phyloP scores from a whole-genome alignment of 2,888 invertebrate species.

The Leptinotarsa tumamoca region DNA sequence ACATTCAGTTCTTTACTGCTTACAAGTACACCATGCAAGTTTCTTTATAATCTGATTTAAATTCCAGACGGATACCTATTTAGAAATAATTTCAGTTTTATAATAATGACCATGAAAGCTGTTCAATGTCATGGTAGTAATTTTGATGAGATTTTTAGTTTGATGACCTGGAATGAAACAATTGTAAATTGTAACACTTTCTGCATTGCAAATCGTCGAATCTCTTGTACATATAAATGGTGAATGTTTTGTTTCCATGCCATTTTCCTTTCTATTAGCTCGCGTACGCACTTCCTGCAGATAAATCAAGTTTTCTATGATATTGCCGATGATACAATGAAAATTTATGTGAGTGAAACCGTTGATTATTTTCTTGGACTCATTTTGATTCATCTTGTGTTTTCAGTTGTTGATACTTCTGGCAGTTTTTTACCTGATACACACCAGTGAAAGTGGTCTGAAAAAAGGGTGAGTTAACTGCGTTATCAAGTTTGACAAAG shows the following conservation, averaged over 20 bases:
- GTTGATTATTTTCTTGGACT: not conserved
- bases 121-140: slow-evolving; percentile 41
- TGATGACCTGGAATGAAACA: slow-evolving; percentile 42
- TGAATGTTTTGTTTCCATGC: slow-evolving; percentile 19
- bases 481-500: not conserved
- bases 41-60: slow-evolving; percentile 24
- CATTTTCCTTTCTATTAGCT: slow-evolving; percentile 20
- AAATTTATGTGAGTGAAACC: slow-evolving; percentile 32
- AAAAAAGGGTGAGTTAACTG: not conserved
- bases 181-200: slow-evolving; percentile 44
- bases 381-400: not conserved
- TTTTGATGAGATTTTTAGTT: slow-evolving; percentile 47
- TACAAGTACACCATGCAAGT: not conserved
- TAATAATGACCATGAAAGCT: slow-evolving; percentile 41
- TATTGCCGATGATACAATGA: slow-evolving; percentile 28
- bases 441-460: slow-evolving; percentile 9
- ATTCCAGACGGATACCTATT: slow-evolving; percentile 30
- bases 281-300: slow-evolving; percentile 1
- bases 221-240: slow-evolving; percentile 32
- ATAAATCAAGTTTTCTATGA: not conserved
- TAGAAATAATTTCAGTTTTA: slow-evolving; percentile 31
- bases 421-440: slow-evolving; percentile 19
- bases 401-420: slow-evolving; percentile 32
- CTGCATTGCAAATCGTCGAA: slow-evolving; percentile 44
- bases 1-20: not conserved